phyloP scores from a whole-genome alignment of 2,797 vertebrate genomes.

The Pelodytes ibericus region DNA sequence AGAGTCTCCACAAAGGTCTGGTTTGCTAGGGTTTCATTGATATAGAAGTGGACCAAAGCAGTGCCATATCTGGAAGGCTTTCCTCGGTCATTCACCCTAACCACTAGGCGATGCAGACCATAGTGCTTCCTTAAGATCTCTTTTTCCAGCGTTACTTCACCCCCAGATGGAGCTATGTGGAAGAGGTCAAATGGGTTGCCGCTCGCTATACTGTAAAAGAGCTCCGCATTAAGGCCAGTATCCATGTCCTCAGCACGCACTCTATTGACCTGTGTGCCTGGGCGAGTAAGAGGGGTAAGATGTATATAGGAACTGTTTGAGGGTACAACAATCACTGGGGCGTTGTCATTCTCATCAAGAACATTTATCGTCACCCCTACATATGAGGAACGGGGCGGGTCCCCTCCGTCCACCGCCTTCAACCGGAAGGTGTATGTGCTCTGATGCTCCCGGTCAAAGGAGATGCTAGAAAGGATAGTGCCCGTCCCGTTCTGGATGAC shows the following conservation, averaged over 20 bases:
- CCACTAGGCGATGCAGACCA: slow-evolving; percentile 91
- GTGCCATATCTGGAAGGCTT: slow-evolving; percentile 90
- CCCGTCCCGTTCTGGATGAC: slow-evolving; percentile 95
- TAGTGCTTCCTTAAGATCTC: slow-evolving; percentile 90
- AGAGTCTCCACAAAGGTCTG: slow-evolving; percentile 88
- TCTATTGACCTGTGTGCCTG: slow-evolving; percentile 84
- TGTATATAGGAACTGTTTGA: slow-evolving; percentile 93
- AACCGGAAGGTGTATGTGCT: slow-evolving; percentile 95
- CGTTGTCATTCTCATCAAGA: slow-evolving; percentile 95
- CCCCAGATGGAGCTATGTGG: slow-evolving; percentile 84
- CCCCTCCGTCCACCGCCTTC: slow-evolving; percentile 89
- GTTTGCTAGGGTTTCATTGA: slow-evolving; percentile 92
- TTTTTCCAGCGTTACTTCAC: slow-evolving; percentile 89
- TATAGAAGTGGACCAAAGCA: slow-evolving; percentile 90
- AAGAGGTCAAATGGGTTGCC: slow-evolving; percentile 96
- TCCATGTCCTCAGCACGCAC: slow-evolving; percentile 96
- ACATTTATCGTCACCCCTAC: slow-evolving; percentile 97
- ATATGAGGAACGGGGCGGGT: slow-evolving; percentile 90
- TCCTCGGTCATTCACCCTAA: slow-evolving; percentile 89
- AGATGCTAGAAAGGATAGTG: slow-evolving; percentile 95
- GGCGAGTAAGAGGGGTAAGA: slow-evolving; percentile 81
- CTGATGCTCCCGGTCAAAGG: slow-evolving; percentile 95
- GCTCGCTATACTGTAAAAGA: slow-evolving; percentile 87
- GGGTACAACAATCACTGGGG: slow-evolving; percentile 92
- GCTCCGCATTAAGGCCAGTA: slow-evolving; percentile 85